phyloP scores from a whole-genome alignment of 2,113 vertebrate species.

The Chelonoidis abingdonii region DNA sequence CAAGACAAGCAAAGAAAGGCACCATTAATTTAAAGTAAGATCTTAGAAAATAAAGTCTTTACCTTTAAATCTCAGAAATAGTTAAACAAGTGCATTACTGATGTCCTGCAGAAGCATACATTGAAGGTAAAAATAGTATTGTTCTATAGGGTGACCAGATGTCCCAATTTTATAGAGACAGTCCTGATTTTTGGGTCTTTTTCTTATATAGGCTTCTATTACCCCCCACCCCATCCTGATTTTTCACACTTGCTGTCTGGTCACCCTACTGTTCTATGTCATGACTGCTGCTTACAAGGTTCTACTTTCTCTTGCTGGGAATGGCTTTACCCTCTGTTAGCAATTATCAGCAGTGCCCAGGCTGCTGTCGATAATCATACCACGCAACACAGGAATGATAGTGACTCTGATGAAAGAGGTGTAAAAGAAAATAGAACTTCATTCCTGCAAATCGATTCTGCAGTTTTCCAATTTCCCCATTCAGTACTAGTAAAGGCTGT shows the following conservation, averaged over 20 bases:
- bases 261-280: neutral
- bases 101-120: neutral
- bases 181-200: too few relatives aligned
- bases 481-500: conserved; percentile 80
- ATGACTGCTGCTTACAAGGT: neutral
- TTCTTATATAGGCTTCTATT: too few relatives aligned
- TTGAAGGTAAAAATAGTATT: conserved; percentile 7
- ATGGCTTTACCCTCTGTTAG: conserved; percentile 35
- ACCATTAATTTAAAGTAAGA: neutral
- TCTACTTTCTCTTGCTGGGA: conserved; percentile 57
- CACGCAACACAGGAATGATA: conserved; percentile 79
- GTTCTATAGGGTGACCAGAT: neutral
- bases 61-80: neutral
- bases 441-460: conserved; percentile 89
- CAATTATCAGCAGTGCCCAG: conserved; percentile 78
- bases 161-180: too few relatives aligned
- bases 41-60: neutral
- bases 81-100: neutral
- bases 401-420: conserved; percentile 76
- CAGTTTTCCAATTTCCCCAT: conserved; percentile 88
- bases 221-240: too few relatives aligned
- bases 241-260: too few relatives aligned
- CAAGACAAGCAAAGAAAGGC: neutral
- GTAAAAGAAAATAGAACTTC: conserved; percentile 89
- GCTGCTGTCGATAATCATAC: conserved; percentile 77